Evolutionary conservation across 2,888 invertebrate genomes (phyloP).

Genomic region (Archaeoteleia sp.): DNA sequence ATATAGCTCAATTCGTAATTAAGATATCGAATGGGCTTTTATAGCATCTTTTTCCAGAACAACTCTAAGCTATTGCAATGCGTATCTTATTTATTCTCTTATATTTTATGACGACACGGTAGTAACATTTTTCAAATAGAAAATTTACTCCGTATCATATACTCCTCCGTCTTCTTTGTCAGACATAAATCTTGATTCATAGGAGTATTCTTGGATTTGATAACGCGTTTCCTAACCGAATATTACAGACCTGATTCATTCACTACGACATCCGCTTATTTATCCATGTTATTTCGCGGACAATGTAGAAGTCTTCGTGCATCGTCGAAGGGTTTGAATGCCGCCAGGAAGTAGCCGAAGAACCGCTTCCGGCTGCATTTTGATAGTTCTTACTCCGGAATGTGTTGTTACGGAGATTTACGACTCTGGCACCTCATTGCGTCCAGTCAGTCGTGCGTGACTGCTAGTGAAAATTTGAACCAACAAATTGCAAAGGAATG

Average conservation of each 20-base stretch:
- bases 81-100: no score
- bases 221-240: background rate
- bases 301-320: constrained; percentile 11
- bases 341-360: constrained; percentile 6
- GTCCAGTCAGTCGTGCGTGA: constrained; percentile 7
- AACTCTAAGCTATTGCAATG: no score
- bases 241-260: constrained; percentile 4
- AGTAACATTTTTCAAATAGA: background rate
- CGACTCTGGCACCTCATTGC: constrained; percentile 7
- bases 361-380: constrained; percentile 10
- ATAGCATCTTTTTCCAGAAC: no score
- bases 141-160: background rate
- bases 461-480: constrained; percentile 4
- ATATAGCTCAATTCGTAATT: no score
- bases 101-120: no score
- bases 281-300: constrained; percentile 8
- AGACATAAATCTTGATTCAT: background rate
- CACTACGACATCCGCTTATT: constrained; percentile 6
- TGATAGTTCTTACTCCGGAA: constrained; percentile 9
- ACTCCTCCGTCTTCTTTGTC: background rate
- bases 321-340: constrained; percentile 2
- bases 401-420: constrained; percentile 12
- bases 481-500: no score
- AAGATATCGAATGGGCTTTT: no score
- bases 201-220: constrained; percentile 2